phyloP scores from a whole-genome alignment of 2,888 invertebrate species.

The Geotrupes spiniger region DNA sequence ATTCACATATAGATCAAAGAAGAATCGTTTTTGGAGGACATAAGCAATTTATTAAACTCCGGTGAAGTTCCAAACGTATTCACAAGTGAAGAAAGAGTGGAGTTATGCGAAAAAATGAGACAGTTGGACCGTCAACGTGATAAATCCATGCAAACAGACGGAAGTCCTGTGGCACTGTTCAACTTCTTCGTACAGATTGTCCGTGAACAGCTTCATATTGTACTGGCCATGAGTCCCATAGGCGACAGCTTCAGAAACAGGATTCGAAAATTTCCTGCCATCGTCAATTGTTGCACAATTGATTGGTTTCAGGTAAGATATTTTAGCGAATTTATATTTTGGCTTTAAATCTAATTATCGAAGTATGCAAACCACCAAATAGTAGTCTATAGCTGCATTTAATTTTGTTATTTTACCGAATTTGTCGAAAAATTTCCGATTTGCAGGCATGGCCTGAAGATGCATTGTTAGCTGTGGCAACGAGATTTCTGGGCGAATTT shows the following conservation, averaged over 20 bases:
- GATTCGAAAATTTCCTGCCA: conserved; percentile 86
- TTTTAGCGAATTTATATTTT: conserved; percentile 1
- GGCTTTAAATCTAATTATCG: background rate
- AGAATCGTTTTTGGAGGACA: conserved; percentile 89
- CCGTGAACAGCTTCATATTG: conserved; percentile 86
- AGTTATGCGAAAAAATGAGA: conserved; percentile 91
- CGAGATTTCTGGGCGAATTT: conserved; percentile 74
- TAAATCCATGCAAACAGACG: conserved; percentile 86
- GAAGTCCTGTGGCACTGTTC: conserved; percentile 84
- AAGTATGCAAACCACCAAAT: too few species aligned
- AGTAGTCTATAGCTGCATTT: conserved; percentile 1
- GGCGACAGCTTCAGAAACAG: conserved; percentile 80
- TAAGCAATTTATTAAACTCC: conserved; percentile 87
- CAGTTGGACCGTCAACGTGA: conserved; percentile 85
- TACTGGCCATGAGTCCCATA: conserved; percentile 87
- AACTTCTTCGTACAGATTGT: conserved; percentile 87
- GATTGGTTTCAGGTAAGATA: conserved; percentile 82
- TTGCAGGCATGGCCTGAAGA: conserved; percentile 87
- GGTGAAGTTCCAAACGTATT: conserved; percentile 94
- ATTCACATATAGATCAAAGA: conserved; percentile 71
- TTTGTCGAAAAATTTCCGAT: too few species aligned
- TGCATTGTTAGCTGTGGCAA: conserved; percentile 85
- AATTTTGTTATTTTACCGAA: too few species aligned
- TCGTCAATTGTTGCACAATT: conserved; percentile 94
- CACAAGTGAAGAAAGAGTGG: conserved; percentile 79